Base-by-base conservation (phyloP, 2,888 invertebrate species). In the Pterostichus madidus region DNA sequence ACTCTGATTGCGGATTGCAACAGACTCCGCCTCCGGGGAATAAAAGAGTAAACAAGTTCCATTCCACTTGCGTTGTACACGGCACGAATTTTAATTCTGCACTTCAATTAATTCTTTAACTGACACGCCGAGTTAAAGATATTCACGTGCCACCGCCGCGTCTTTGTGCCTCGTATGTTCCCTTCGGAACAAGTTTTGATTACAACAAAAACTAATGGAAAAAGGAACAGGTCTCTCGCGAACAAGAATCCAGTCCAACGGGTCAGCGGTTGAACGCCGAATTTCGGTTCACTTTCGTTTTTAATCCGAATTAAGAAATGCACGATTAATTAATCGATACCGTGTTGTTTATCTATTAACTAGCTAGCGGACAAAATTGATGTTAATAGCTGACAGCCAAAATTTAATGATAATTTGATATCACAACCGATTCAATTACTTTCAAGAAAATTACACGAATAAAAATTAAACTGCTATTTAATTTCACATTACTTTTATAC, bases 81-180 rank as follows among this genome's bases (percentile, higher is more conserved):
- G 49, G 79, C 49, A 32, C 64, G 79, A 79, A 79, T 64, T 79
- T 79, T 64, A 79, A 79, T 49, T 68, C 52, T 79, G 44, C 79
- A 59, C 44, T 46, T 61, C 81, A 81, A 81, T 81, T 81, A 81
- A 81, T 81, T 81, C 73, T 81, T 81, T 59, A 81, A 61, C 81
- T 81, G 81, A 75, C 81, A 59, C 75, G 59, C 35, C 31, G 53
- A 24, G 39, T 61, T 78, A 78, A 68, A 64, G 49, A 79, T 79
- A 64, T 79, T 79, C 79, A 79, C 39, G 56, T 56, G 8, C 39
- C 39, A 39, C 39, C 53, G 56, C 53, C 56, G 32, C 77, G 31
- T 77, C 56, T 75, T 49, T 75, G 75, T 49, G 49, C 64, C 32
- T 32, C 64, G 7, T 75, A 53, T 52, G 75, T 75, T 75, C 75